Conservation (phyloP, 2,888 invertebrate species). For the Drosophila quinaria region DNA sequence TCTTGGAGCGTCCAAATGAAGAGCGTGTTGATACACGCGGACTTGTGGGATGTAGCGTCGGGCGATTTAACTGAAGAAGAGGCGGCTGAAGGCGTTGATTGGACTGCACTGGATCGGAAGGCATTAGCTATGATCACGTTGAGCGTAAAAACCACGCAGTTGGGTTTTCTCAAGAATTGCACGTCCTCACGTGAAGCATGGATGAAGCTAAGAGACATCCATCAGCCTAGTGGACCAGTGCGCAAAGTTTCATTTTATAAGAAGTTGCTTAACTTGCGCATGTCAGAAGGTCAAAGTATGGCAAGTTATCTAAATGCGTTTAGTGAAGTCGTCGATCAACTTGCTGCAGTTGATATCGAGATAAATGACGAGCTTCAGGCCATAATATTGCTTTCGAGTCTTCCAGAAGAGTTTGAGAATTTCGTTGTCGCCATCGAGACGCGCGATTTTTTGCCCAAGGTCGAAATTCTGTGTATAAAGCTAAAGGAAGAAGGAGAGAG, state of each 20-base stretch:
- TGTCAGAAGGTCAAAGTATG: not conserved
- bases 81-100: not conserved
- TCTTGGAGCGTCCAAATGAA: too few species aligned
- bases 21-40: too few species aligned
- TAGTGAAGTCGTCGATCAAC: too few species aligned
- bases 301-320: too few species aligned
- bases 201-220: conserved; percentile 6
- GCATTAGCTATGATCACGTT: conserved; percentile 17
- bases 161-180: conserved; percentile 16
- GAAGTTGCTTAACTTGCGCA: not conserved
- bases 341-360: conserved; percentile 1
- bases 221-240: conserved; percentile 14
- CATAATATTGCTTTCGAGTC: too few species aligned
- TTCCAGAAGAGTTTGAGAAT: too few species aligned
- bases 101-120: conserved; percentile 1
- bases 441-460: too few species aligned
- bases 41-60: too few species aligned
- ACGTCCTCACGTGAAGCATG: not conserved
- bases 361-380: not conserved
- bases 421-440: too few species aligned
- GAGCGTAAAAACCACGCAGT: conserved; percentile 10
- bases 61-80: not conserved
- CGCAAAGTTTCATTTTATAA: conserved; percentile 10
- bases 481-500: too few species aligned
- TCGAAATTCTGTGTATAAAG: too few species aligned